Evolutionary conservation across 2,797 vertebrate genomes (phyloP), one percentile per base, ranked within the genome.

Genomic region (Erethizon dorsatum): DNA sequence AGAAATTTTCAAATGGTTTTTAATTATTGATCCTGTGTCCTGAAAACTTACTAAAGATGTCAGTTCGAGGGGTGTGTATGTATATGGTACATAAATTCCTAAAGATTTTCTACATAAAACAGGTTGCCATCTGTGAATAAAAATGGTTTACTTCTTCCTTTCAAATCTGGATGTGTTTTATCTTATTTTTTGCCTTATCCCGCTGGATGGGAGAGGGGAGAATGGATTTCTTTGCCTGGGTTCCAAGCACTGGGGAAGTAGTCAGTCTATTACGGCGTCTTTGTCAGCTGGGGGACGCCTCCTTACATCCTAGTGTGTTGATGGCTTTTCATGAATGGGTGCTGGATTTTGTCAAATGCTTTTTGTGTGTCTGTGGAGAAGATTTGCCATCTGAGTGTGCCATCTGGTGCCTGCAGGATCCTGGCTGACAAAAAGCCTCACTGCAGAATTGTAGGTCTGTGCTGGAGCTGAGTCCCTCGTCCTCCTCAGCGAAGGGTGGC

Each of bases 391-490:
- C 85, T 88, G 91, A 73, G 37, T 5, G 26, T 20, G 37, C 88
- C 83, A 52, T 77, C 92, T 93, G 93, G 71, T 61, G 78, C 71
- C 63, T 65, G 67, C 45, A 79, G 77, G 61, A 37, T 50, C 33
- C 50, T 59, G 71, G 47, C 50, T 54, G 71, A 41, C 41, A 13
- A 59, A 73, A 79, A 57, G 1, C 33, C 61, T 90, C 17, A 14
- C 17, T 22, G 50, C 6, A 56, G 17, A 63, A n/a, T 15, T 18
- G 13, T 47, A 3, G 1, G 37, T 57, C 17, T 10, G 5, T 22
- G 50, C 28, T 8, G 24, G 56, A 37, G 33, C 0, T 33, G n/a
- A 24, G 13, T 33, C 56, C 18, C 41, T 24, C 2, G 0, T 56
- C 28, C 61, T 33, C 33, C 37, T 86, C 14, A 1, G 0, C 7